Evolutionary conservation across 1,140 invertebrate species (phyloP), one percentile per base, ranked within the genome.

Genomic region (Augochlora pura): DNA sequence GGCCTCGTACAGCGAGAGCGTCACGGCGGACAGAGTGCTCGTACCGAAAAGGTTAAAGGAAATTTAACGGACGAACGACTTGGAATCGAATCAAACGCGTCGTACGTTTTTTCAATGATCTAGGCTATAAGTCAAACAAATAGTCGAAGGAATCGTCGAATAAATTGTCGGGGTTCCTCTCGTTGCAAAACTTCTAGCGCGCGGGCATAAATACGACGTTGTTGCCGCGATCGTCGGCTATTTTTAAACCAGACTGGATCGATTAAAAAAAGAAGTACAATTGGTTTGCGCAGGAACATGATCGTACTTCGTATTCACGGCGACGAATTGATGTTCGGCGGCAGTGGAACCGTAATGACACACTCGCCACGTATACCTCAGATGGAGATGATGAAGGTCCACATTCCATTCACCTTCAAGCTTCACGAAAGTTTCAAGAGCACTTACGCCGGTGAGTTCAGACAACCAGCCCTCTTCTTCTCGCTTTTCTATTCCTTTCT

Each of bases 351-450:
- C 82, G 93, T 94, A 73, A 95, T 94, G 88, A 87, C 93, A 76
- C 90, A 93, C 84, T 88, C 95, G 90, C 94, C 95, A 72, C 91
- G 95, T 59, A 95, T 96, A 82, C 96, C 96, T 14, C 95, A 96
- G 84, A 95, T 96, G 92, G 95, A 96, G 86, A 96, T 96, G 96
- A 96, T 96, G 94, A 95, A 96, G 90, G 96, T 96, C 49, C 95
- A 96, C 90, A 96, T 96, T 90, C 96, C 96, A 32, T 96, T 96
- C 91, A 96, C 96, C 27, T 96, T 96, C 90, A 96, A 96, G 89
- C 93, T 96, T 46, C 93, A 95, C 84, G 96, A 96, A 87, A 94
- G 93, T 73, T 94, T 93, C 60, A 93, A 91, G 82, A 94, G 93
- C 78, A 93, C 91, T 66, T 93, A 92, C 71, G 90, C 91, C 52